Base-by-base conservation (phyloP, 2,888 invertebrate genomes). In the Ernsta delagoae region DNA sequence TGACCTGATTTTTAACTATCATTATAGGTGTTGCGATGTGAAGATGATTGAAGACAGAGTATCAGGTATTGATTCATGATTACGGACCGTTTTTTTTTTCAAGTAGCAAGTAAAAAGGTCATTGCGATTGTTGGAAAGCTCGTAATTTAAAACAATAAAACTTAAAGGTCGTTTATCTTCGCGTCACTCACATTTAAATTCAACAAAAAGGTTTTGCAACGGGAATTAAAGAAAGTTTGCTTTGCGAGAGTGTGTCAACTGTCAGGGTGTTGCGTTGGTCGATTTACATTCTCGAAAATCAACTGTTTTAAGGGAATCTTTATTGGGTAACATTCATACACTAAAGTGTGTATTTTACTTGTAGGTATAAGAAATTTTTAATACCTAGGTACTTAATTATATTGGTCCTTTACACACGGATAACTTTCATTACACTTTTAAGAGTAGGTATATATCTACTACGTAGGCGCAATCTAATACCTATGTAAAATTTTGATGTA, bases 111-210 rank as follows among this genome's bases (percentile, higher is more conserved):
- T 57, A 45, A 50, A 56, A 67, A 68, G 57, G 62, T 62, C 56
- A 68, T 54, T 34, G 56, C 54, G 53, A 43, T 50, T 36, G 39
- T 34, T 24, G 34, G 61, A 68, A 68, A 57, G 45, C 56, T 45
- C 56, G 61, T 62, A 68, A 62, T 68, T 68, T 68, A 60, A 68
- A 67, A 67, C 67, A 68, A 68, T 62, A 57, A 60, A 61, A 54
- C 61, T 16, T 24, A 61, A 67, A 67, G 67, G 61, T 67, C 61
- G 48, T 61, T 36, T 60, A 56, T 65, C 59, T 41, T 59, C 60
- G 48, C 24, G 67, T 60, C 60, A 60, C 43, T 56, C 61, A 67
- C 67, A 61, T 67, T 67, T 60, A 67, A 61, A 67, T 67, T 68
- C 53, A 56, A 68, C 61, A 56, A 68, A 61, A 67, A 60, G 43